Base-by-base conservation (phyloP, 2,888 invertebrate genomes). In the Trichopoda pennipes region DNA sequence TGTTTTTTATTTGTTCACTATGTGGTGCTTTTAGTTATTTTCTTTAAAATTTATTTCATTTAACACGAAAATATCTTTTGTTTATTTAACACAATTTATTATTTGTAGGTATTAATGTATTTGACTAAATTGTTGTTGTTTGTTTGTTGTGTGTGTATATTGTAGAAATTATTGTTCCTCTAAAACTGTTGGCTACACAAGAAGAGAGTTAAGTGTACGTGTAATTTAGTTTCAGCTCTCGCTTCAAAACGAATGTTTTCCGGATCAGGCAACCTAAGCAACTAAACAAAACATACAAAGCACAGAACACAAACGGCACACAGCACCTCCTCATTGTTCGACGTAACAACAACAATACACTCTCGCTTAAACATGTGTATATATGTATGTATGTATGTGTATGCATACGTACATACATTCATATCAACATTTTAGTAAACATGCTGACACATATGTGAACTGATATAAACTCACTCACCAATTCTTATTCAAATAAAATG, bases 191-290 rank as follows among this genome's bases (percentile, higher is more conserved):
- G 53, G 58, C 72, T 78, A 64, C 51, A 78, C 16, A 44, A 60
- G n/a, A n/a, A n/a, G 28, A 53, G 8, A 17, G 47, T 47, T 58
- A 32, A 6, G 19, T 53, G 21, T 63, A 28, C 28, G 28, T 70
- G 55, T 73, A 56, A 49, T 42, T 77, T 61, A 61, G 56, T 56
- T 66, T 75, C 12, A 75, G 49, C 63, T 63, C 78, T 75, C 70
- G 70, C 69, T 72, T 64, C 21, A 75, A 72, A 78, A 70, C 84
- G 75, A 84, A 88, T 89, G 88, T 89, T 88, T 87, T 87, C 86
- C 88, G 86, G 87, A 87, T 86, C 87, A 88, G 87, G 88, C 88
- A 86, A 88, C 88, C 85, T 86, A 88, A 87, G 87, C 88, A 86
- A 88, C 88, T 88, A 88, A 89, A 85, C 87, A 84, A 87, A 79